phyloP scores from a whole-genome alignment of 2,888 invertebrate species.

The Acanthosoma haemorrhoidale region DNA sequence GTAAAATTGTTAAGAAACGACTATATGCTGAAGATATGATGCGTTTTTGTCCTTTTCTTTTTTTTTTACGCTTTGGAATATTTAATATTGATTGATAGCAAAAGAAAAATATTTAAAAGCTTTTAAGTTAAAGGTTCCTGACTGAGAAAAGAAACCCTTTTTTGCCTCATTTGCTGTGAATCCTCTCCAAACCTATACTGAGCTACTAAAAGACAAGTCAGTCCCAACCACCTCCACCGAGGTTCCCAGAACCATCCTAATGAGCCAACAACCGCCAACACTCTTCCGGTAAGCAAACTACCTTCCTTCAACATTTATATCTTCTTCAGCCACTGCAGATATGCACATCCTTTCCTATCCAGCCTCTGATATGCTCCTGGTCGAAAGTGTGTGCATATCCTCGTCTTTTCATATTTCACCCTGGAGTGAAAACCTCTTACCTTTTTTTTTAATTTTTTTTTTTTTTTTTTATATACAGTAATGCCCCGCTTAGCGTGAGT shows the following conservation, averaged over 20 bases:
- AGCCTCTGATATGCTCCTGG: neutral
- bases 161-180: constrained; percentile 24
- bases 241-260: constrained; percentile 25
- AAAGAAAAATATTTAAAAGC: constrained; percentile 19
- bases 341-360: constrained; percentile 29
- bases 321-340: constrained; percentile 17
- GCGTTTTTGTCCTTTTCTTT: neutral
- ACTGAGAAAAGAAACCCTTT: constrained; percentile 12
- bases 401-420: neutral
- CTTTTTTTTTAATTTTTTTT: neutral
- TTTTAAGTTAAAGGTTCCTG: constrained; percentile 27
- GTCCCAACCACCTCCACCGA: constrained; percentile 29
- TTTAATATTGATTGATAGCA: constrained; percentile 1
- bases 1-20: no score
- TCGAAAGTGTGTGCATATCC: constrained; percentile 31
- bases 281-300: constrained; percentile 32
- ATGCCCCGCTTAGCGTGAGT: no score
- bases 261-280: constrained; percentile 21
- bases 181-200: constrained; percentile 26
- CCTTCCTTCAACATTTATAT: constrained; percentile 32
- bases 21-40: neutral
- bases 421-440: neutral
- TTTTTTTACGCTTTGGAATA: neutral
- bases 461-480: no score
- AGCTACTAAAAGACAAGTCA: constrained; percentile 25